These are phyloP conservation scores for Mirza zaza DNA, from an alignment of 2,113 vertebrate genomes.

Conservation along the genomic window DNA sequence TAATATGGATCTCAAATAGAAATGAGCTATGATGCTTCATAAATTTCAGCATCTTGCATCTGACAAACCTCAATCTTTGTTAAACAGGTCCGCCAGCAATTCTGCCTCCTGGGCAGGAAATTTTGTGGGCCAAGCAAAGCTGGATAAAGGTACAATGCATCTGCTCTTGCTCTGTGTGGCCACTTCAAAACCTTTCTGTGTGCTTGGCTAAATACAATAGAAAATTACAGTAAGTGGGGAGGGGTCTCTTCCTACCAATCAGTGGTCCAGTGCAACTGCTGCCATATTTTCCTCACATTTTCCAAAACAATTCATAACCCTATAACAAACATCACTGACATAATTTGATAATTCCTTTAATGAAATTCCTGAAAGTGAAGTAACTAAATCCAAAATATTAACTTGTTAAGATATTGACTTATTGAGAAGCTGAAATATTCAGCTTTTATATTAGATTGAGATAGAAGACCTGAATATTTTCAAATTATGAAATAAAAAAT, in stretches of 20 bases:
- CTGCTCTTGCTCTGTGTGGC: not conserved
- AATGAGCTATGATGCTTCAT: not conserved
- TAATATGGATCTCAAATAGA: not conserved
- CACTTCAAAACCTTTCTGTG: not conserved
- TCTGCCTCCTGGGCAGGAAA: not conserved
- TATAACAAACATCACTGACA: not conserved
- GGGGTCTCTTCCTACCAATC: not conserved
- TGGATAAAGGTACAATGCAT: not conserved
- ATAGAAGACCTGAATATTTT: not conserved
- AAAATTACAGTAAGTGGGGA: not conserved
- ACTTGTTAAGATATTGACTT: not conserved
- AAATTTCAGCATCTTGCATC: not conserved
- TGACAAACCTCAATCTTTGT: not conserved
- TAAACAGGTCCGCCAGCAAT: not conserved
- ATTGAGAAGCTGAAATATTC: not conserved
- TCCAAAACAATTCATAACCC: not conserved
- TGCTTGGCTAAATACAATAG: not conserved
- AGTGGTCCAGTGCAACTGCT: not conserved
- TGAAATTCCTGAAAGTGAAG: not conserved
- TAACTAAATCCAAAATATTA: not conserved
- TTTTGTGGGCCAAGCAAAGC: not conserved
- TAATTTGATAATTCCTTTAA: not conserved
- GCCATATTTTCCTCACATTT: not conserved
- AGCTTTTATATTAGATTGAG: not conserved
- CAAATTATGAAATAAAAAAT: constrained; percentile 12